A percentile compares a stretch with the other conserved stretches of the same genome.
phyloP scores from a whole-genome alignment of 2,888 invertebrate species.

The Agrotis segetum region DNA sequence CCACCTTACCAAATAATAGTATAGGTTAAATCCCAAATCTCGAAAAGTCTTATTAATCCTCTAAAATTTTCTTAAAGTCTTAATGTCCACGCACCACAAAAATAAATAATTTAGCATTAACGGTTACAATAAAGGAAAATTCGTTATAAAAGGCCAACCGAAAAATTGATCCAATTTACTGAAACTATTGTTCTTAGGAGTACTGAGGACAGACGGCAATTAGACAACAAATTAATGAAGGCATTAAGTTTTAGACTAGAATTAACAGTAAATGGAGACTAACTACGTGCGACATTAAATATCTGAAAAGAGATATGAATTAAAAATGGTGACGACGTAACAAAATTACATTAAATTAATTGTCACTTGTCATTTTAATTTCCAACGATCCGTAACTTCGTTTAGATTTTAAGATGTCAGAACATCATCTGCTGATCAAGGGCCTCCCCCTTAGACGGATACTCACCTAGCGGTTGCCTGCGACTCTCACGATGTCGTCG shows the following conservation, averaged over 20 bases:
- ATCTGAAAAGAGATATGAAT: neutral
- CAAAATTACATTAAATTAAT: neutral
- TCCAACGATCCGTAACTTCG: neutral
- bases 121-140: neutral
- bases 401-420: no score
- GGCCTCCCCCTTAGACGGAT: no score
- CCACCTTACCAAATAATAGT: no score
- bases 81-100: no score
- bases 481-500: no score
- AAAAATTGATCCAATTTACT: constrained; percentile 10
- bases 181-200: constrained; percentile 5
- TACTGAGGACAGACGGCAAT: neutral
- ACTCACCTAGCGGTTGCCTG: no score
- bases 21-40: no score
- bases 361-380: neutral
- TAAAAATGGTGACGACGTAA: neutral
- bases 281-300: constrained; percentile 2
- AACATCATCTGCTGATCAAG: no score
- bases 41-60: no score
- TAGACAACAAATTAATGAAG: constrained; percentile 10
- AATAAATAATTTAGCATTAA: no score
- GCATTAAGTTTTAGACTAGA: constrained; percentile 4
- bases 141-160: neutral
- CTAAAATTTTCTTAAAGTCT: no score
- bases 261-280: constrained; percentile 19